phyloP scores from a whole-genome alignment of 2,888 invertebrate genomes.

The Bunonema sp. region DNA sequence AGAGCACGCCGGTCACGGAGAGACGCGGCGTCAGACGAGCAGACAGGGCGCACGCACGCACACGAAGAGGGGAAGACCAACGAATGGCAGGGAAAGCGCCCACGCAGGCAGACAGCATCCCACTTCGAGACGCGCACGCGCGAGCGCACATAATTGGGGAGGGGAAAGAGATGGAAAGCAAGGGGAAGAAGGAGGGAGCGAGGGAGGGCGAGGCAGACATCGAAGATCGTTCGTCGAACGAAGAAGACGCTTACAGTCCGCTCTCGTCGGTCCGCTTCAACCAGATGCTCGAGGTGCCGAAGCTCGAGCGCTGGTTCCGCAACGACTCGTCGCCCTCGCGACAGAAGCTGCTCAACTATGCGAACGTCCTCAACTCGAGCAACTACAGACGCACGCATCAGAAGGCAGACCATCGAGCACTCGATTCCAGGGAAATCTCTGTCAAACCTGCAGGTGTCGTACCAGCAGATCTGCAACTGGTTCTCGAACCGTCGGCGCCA shows the following conservation, averaged over 20 bases:
- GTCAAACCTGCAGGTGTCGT: background rate
- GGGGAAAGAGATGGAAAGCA: background rate
- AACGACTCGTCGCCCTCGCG: conserved; percentile 91
- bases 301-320: conserved; percentile 80
- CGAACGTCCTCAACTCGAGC: conserved; percentile 75
- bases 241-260: conserved; percentile 16
- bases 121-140: too few species aligned
- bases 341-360: conserved; percentile 86
- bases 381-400: conserved; percentile 58
- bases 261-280: conserved; percentile 25
- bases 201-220: background rate
- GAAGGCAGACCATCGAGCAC: conserved; percentile 9
- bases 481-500: conserved; percentile 94
- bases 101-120: too few species aligned
- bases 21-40: too few species aligned
- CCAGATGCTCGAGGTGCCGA: conserved; percentile 67
- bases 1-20: too few species aligned
- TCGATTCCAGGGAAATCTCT: background rate
- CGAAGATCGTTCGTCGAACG: conserved; percentile 1
- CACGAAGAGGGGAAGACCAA: conserved; percentile 7
- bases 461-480: conserved; percentile 45
- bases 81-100: conserved; percentile 7
- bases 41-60: too few species aligned
- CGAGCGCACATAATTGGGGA: too few species aligned
- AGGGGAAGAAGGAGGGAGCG: background rate